Conservation (phyloP, 2,888 invertebrate genomes). For the Heliconius sara region DNA sequence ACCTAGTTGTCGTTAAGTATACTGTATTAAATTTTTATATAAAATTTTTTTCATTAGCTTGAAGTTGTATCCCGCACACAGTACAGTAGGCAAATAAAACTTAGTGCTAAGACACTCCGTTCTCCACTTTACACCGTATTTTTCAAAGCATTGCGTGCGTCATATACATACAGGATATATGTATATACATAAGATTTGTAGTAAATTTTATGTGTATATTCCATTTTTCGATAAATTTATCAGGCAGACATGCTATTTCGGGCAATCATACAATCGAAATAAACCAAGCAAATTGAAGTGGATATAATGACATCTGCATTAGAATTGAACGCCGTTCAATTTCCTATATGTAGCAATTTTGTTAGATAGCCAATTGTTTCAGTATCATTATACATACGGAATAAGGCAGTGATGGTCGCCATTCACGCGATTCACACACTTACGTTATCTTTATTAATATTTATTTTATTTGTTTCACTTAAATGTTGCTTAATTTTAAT, state of each 20-base stretch:
- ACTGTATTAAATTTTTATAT: neutral
- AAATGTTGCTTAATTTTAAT: neutral
- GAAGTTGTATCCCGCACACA: too few species aligned
- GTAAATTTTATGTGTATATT: neutral
- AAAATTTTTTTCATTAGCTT: too few species aligned
- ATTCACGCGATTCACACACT: conserved; percentile 64
- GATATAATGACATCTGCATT: conserved; percentile 31
- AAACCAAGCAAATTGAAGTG: conserved; percentile 32
- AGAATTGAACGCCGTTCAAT: conserved; percentile 48
- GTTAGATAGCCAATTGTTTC: conserved; percentile 51
- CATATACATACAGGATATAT: too few species aligned
- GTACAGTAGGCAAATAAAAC: too few species aligned
- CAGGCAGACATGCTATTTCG: neutral
- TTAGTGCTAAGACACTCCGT: too few species aligned
- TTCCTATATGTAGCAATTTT: conserved; percentile 46
- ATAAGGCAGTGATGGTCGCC: conserved; percentile 62
- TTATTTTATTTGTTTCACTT: neutral
- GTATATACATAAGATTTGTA: neutral
- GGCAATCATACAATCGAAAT: neutral
- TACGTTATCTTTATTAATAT: conserved; percentile 29
- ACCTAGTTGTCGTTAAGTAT: neutral
- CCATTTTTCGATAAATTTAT: neutral
- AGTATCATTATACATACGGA: conserved; percentile 63
- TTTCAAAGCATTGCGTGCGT: too few species aligned
- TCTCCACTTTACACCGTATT: too few species aligned